phyloP scores from a whole-genome alignment of 2,113 vertebrate genomes.

The Otus sunia region DNA sequence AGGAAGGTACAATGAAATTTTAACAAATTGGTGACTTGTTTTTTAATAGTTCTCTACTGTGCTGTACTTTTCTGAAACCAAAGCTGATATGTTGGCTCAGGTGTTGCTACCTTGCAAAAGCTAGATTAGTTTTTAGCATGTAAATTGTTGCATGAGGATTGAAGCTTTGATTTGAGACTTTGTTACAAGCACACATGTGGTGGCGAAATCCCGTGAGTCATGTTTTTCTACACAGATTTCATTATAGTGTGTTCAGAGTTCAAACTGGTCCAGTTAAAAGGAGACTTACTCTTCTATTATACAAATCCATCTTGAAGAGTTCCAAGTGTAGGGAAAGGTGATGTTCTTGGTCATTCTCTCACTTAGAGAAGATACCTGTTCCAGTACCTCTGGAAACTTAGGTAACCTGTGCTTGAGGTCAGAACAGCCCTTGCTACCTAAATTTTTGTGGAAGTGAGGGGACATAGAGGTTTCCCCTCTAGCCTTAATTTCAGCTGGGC shows the following conservation, averaged over 20 bases:
- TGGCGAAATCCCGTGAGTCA: neutral
- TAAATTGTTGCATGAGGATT: neutral
- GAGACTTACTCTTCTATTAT: neutral
- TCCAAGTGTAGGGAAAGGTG: neutral
- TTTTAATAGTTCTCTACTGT: neutral
- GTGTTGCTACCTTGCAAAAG: neutral
- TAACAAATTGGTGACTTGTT: neutral
- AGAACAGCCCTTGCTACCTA: neutral
- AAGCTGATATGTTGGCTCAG: neutral
- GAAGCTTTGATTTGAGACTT: neutral
- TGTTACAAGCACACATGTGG: rapidly evolving
- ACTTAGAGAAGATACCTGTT: neutral
- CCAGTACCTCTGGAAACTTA: neutral
- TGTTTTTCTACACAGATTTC: neutral
- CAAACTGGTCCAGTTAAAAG: neutral
- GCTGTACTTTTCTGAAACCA: neutral
- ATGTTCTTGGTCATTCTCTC: neutral
- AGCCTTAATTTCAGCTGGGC: neutral
- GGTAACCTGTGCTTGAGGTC: rapidly evolving
- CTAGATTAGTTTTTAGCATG: neutral
- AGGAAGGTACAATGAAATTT: constrained; percentile 55
- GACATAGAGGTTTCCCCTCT: neutral
- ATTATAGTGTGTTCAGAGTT: neutral
- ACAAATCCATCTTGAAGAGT: neutral
- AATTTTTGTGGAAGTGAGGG: neutral